These are phyloP conservation scores for Phasia obesa DNA, from an alignment of 2,888 invertebrate genomes.

Conservation along the genomic window DNA sequence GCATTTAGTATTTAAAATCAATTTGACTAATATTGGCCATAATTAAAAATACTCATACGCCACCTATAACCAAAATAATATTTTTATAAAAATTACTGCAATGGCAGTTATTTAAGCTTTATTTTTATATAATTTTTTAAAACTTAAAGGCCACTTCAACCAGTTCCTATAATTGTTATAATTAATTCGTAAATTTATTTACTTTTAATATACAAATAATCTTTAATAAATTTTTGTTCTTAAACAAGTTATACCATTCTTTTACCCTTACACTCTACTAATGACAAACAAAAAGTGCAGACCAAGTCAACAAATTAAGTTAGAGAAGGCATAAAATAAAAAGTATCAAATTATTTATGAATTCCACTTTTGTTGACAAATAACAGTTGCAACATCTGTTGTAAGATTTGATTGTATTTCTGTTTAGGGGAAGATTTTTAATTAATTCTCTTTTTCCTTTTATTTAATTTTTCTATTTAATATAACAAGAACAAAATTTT, in stretches of 20 bases:
- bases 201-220: no score
- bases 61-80: neutral
- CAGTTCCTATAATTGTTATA: no score
- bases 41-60: neutral
- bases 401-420: no score
- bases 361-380: neutral
- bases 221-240: no score
- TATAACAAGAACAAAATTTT: slow-evolving; percentile 1
- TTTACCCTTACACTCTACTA: no score
- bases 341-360: neutral
- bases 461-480: neutral
- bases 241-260: no score
- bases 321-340: neutral
- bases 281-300: neutral
- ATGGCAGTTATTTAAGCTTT: neutral
- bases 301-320: neutral
- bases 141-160: no score
- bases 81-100: neutral
- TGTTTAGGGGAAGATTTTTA: neutral
- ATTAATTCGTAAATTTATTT: no score
- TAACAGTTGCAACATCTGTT: neutral
- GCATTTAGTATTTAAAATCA: neutral
- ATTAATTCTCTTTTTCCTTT: neutral
- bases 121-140: no score
- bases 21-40: neutral